These are phyloP conservation scores for Myotis daubentonii DNA, from an alignment of 2,797 vertebrate genomes.

Conservation along the genomic window DNA sequence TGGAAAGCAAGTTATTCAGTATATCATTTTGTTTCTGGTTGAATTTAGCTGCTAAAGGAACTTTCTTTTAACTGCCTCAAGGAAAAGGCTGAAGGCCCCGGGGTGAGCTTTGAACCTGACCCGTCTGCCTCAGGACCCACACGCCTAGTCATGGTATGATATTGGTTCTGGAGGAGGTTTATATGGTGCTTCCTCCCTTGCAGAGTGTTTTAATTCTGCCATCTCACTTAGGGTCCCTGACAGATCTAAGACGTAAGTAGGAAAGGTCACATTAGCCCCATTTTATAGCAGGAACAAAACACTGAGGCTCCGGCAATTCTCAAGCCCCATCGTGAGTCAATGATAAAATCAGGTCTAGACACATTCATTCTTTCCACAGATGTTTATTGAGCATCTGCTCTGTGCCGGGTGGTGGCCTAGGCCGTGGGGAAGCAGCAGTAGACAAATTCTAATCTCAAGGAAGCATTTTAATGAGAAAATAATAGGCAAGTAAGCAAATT, in stretches of 20 bases:
- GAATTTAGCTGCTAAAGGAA: neutral
- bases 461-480: neutral
- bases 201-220: neutral
- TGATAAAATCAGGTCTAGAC: neutral
- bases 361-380: neutral
- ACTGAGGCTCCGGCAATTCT: neutral
- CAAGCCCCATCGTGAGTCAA: neutral
- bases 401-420: neutral
- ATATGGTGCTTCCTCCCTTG: neutral
- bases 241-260: neutral
- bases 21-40: neutral
- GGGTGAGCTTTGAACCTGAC: neutral
- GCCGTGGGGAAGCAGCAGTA: neutral
- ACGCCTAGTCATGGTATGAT: neutral
- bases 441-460: neutral
- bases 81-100: neutral
- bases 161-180: neutral
- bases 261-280: neutral
- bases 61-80: neutral
- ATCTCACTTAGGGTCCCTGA: neutral
- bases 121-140: neutral
- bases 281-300: neutral
- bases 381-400: conserved; percentile 22
- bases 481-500: neutral
- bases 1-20: neutral